Percentiles rank a stretch among this genome's conserved stretches.
Evolutionary conservation across 2,113 vertebrate species (phyloP).

Genomic region (Muntiacus muntjak): DNA sequence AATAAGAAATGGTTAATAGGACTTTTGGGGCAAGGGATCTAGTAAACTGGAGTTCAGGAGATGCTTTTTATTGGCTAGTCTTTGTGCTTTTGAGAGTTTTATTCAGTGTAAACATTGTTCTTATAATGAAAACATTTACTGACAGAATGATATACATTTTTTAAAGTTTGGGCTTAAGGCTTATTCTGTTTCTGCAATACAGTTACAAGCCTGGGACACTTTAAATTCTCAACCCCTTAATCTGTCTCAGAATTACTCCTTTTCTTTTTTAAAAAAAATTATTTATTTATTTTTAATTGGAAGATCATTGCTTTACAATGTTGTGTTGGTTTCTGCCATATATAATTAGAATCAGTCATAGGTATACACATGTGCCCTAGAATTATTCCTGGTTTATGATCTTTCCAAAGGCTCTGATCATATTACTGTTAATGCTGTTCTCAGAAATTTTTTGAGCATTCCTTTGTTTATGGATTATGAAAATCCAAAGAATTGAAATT

Average conservation of each 20-base stretch:
- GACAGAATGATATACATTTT: neutral
- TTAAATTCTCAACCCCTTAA: neutral
- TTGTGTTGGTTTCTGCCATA: neutral
- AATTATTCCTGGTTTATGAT: neutral
- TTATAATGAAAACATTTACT: neutral
- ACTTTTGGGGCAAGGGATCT: neutral
- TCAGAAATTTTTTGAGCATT: neutral
- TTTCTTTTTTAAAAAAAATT: neutral
- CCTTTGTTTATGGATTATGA: neutral
- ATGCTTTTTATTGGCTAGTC: neutral
- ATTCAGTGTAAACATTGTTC: neutral
- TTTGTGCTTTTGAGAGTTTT: constrained; percentile 1
- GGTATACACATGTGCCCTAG: neutral
- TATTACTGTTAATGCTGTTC: neutral
- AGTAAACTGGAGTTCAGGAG: neutral
- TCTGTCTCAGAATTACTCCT: neutral
- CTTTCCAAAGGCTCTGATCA: neutral
- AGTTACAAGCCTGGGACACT: neutral
- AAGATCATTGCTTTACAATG: neutral
- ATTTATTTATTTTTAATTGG: neutral
- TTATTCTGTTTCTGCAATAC: neutral
- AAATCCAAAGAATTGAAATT: neutral
- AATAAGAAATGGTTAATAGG: neutral
- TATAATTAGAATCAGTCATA: neutral
- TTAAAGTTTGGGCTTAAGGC: neutral